Percentiles rank a stretch among this genome's conserved stretches.
These are phyloP conservation scores for Tachysurus vachellii DNA, from an alignment of 2,113 vertebrate genomes.

Conservation along the genomic window DNA sequence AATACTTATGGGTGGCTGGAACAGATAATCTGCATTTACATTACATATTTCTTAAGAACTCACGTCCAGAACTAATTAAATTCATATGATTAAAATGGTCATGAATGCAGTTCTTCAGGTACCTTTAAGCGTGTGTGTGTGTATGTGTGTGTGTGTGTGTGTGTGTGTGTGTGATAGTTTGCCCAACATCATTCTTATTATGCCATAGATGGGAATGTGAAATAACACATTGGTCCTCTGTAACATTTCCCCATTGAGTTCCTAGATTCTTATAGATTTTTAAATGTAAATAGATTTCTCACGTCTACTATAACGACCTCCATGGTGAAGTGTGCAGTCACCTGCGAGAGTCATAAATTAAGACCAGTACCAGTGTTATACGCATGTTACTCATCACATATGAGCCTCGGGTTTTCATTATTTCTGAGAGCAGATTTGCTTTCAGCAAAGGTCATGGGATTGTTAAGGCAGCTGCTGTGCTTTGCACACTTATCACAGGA, in stretches of 20 bases:
- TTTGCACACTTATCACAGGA: conserved; percentile 27
- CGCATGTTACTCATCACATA: not conserved
- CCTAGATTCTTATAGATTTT: too few relatives aligned
- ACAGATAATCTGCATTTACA: too few relatives aligned
- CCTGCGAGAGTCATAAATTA: not conserved
- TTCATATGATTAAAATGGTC: not conserved
- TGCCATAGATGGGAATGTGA: not conserved
- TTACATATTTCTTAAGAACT: too few relatives aligned
- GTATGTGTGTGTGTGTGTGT: not conserved
- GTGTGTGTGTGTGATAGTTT: not conserved
- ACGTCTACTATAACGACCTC: not conserved
- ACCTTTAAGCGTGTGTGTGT: not conserved
- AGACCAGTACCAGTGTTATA: not conserved
- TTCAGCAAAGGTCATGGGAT: not conserved
- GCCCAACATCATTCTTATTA: not conserved
- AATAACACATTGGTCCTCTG: too few relatives aligned
- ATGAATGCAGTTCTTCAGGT: not conserved
- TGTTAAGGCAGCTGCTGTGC: conserved; percentile 24
- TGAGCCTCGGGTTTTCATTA: not conserved
- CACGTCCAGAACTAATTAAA: too few relatives aligned
- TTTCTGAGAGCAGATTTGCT: not conserved
- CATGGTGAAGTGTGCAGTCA: not conserved
- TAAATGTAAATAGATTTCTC: not conserved
- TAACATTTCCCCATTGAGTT: not conserved
- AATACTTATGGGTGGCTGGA: too few relatives aligned